phyloP scores from a whole-genome alignment of 2,888 invertebrate genomes.

The Caenorhabditis angaria region DNA sequence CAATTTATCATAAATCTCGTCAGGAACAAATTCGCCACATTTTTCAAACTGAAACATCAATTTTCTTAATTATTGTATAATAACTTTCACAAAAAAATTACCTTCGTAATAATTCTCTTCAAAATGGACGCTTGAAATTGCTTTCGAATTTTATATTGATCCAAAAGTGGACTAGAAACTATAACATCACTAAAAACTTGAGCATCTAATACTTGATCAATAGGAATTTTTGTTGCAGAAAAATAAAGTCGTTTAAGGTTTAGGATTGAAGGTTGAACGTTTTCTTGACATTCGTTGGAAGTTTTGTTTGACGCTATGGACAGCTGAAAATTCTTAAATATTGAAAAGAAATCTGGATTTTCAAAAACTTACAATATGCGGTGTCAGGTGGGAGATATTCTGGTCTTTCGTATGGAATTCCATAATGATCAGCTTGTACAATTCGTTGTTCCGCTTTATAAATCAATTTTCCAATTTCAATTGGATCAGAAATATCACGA shows the following conservation, averaged over 20 bases:
- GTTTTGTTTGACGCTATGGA: conserved; percentile 34
- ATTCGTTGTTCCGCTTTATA: conserved; percentile 57
- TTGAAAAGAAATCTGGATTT: neutral
- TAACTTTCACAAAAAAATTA: conserved; percentile 5
- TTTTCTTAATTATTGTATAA: neutral
- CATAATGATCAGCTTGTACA: conserved; percentile 64
- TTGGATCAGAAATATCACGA: conserved; percentile 53
- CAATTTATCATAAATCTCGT: conserved; percentile 33
- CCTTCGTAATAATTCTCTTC: conserved; percentile 28
- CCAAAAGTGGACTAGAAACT: conserved; percentile 21
- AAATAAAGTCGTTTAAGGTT: conserved; percentile 23
- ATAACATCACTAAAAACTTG: conserved; percentile 14
- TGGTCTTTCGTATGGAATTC: conserved; percentile 64
- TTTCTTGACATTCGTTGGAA: conserved; percentile 42
- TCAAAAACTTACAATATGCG: conserved; percentile 51
- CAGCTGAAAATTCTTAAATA: conserved; percentile 6
- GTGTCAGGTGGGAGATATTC: conserved; percentile 64
- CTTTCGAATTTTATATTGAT: conserved; percentile 22
- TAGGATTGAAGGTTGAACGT: conserved; percentile 29
- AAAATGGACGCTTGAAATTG: conserved; percentile 35
- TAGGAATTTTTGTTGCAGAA: conserved; percentile 38
- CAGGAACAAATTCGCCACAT: conserved; percentile 13
- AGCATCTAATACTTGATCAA: neutral
- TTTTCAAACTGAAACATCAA: conserved; percentile 17
- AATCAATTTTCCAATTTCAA: conserved; percentile 55